Percentiles rank a stretch among this genome's conserved stretches.
These are phyloP conservation scores for Mirza zaza DNA, from an alignment of 2,113 vertebrate species.

Conservation along the genomic window DNA sequence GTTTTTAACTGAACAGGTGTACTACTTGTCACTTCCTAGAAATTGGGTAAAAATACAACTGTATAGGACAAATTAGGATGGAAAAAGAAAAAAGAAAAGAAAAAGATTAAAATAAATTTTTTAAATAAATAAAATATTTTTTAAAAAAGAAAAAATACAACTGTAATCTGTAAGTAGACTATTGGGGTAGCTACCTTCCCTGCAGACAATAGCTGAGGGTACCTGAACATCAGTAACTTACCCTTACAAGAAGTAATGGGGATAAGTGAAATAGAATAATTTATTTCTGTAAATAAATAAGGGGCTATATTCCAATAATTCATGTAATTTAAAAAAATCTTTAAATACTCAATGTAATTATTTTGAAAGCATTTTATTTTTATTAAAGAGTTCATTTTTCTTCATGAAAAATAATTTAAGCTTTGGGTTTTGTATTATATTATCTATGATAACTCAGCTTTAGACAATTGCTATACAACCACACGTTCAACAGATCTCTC, in stretches of 20 bases:
- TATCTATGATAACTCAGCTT: not conserved
- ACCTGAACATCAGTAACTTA: not conserved
- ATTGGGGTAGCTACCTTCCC: not conserved
- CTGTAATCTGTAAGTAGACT: not conserved
- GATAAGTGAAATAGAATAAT: not conserved
- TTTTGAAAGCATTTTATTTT: conserved; percentile 18
- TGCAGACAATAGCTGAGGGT: not conserved
- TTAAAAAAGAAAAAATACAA: not conserved
- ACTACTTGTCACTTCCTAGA: not conserved
- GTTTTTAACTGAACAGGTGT: conserved; percentile 91
- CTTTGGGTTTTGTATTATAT: conserved; percentile 19
- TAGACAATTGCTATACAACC: not conserved
- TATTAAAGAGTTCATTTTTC: not conserved
- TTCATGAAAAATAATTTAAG: not conserved
- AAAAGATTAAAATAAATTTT: no score
- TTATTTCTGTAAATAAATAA: not conserved
- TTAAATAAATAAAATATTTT: no score
- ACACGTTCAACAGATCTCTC: not conserved
- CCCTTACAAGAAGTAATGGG: not conserved
- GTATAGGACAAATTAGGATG: no score
- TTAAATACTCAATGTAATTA: not conserved
- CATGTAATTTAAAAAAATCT: not conserved
- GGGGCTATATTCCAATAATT: not conserved
- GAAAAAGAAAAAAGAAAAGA: no score
- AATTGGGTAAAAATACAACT: not conserved